Conservation (phyloP, 2,113 vertebrate species). For the Addax nasomaculatus region DNA sequence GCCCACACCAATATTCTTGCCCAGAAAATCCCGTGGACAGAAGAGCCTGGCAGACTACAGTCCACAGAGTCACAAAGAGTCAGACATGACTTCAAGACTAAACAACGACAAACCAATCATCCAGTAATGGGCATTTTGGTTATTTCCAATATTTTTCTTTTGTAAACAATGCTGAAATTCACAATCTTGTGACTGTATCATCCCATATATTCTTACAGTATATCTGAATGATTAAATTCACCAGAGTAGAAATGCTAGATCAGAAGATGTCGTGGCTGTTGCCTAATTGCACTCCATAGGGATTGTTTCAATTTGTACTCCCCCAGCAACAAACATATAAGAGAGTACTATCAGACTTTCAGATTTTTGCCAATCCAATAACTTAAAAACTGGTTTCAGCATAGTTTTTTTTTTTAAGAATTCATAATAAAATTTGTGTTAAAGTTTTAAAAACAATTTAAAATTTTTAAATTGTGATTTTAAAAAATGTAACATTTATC, state of each 20-base stretch:
- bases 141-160: not conserved
- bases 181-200: not conserved
- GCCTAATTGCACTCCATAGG: not conserved
- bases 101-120: not conserved
- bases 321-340: not conserved
- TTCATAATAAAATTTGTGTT: slow-evolving; percentile 15
- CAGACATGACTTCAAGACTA: not conserved
- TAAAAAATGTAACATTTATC: not conserved
- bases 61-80: not conserved
- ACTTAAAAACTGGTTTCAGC: not conserved
- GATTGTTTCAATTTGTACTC: not conserved
- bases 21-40: not conserved
- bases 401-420: not conserved
- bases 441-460: not conserved
- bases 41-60: not conserved
- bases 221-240: not conserved
- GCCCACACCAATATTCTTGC: not conserved
- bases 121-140: not conserved
- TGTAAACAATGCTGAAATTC: not conserved
- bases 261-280: not conserved
- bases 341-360: not conserved
- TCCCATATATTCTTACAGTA: not conserved
- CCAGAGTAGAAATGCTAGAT: not conserved
- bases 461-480: not conserved
- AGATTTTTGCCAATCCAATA: not conserved